Base-by-base conservation (phyloP, 2,797 vertebrate species). In the Oreortyx pictus region DNA sequence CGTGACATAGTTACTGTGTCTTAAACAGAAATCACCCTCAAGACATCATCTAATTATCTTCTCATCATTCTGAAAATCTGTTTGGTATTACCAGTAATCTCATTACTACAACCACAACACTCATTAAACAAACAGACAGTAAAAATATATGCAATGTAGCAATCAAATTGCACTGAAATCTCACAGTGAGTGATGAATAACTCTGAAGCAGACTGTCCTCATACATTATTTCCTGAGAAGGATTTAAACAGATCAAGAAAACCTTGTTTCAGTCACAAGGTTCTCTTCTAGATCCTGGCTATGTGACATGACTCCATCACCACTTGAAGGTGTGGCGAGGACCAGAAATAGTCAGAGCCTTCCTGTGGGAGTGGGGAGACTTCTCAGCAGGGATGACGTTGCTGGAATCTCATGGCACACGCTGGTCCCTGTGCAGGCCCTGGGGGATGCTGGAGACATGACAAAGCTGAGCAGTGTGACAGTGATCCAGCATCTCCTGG, bases 41-140 rank as follows among this genome's bases (percentile, higher is more conserved):
- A 94, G 94, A 91, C 96, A 95, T 92, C 96, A 94, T 95, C 93
- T 96, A 96, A 97, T 97, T 97, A 96, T 91, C 91, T 91, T 88
- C 84, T 94, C 89, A 90, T 94, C 82, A 64, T 96, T 94, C 95
- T 96, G 90, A 89, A 97, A 95, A 92, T 91, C 86, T 93, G 88
- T 82, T 97, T 95, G 80, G 23, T 82, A 84, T 78, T 94, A 94
- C 94, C 70, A 92, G 93, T 95, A 97, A 97, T 96, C 92, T 96
- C 93, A 94, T 96, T 96, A 96, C 67, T 90, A 81, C 90, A 95
- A 96, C 73, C 91, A 86, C 91, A 95, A 86, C 66, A 89, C 91
- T 96, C 93, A 93, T 95, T 95, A 96, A 91, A 90, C 77, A 91
- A 96, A 92, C 27, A 43, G 41, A 92, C 93, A 95, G 92, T 96